Percentiles rank a stretch among this genome's conserved stretches.
These are phyloP conservation scores for Thripadectes ignobilis DNA, from an alignment of 2,797 vertebrate genomes.

Conservation along the genomic window DNA sequence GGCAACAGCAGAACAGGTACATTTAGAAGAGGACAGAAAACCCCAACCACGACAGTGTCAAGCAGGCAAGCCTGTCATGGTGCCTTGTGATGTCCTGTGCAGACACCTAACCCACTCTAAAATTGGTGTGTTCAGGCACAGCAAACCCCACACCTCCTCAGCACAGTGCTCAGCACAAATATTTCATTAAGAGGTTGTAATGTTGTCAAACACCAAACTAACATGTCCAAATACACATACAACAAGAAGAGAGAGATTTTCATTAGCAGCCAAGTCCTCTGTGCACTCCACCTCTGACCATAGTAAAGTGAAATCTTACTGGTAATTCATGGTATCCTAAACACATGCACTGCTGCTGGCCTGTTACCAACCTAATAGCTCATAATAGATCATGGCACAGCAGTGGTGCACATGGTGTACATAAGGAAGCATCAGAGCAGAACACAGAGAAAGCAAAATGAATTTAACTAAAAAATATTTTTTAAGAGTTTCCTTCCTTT, in stretches of 20 bases:
- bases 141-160: not conserved
- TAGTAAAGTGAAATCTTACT: not conserved
- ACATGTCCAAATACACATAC: not conserved
- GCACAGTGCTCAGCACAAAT: accelerated
- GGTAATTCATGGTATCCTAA: accelerated
- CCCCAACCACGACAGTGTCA: not conserved
- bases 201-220: not conserved
- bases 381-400: not conserved
- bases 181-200: not conserved
- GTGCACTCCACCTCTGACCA: too few relatives aligned
- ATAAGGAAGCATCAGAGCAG: not conserved
- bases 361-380: not conserved
- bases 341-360: not conserved
- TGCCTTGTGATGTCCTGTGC: not conserved
- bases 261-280: not conserved
- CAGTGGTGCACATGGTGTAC: not conserved
- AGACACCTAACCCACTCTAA: not conserved
- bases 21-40: not conserved
- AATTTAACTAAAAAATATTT: not conserved
- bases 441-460: not conserved
- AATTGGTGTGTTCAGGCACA: not conserved
- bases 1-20: not conserved
- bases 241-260: not conserved
- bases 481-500: accelerated
- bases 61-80: not conserved